Evolutionary conservation across 2,797 vertebrate species (phyloP), one percentile per base, ranked within the genome.

Genomic region (Hozukius guyotensis): DNA sequence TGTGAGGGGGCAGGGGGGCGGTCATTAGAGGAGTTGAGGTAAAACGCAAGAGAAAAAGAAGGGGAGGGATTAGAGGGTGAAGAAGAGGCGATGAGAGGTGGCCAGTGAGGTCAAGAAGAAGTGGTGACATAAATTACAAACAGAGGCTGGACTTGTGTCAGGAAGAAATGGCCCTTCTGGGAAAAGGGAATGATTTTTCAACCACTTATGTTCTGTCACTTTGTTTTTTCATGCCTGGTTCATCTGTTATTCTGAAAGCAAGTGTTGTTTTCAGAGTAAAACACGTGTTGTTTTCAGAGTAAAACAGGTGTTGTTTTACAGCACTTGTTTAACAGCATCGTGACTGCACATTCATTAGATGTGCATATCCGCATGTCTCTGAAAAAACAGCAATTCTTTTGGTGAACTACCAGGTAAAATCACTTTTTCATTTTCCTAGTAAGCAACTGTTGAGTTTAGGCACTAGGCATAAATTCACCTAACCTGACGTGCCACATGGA

Each of bases 101-200:
- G 84, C 75, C 59, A 57, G 36, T 71, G 81, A 86, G 80, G 77
- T 81, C 67, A 57, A 67, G 61, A 49, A 71, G 55, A 78, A 75
- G 78, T 20, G 59, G 66, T 52, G 81, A 71, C 71, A 88, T 85
- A 60, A 83, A 90, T 78, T 59, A 82, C 34, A 52, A 42, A 32
- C 2, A 72, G 12, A 72, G 60, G 66, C 16, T 46, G 63, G n/a
- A 76, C 10, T 81, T 7, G 1, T 1, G n/a, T 72, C 69, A 72
- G 34, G 32, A 59, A 67, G 24, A 72, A 77, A 82, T 25, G 22
- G 55, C 13, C 8, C 70, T 81, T 80, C 59, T 80, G 66, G 83
- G 72, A 73, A 77, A 79, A 80, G 4, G 14, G 34, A 67, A 32
- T 11, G 9, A 59, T 69, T 77, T 78, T 72, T 68, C 57, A 36